Evolutionary conservation across 2,113 vertebrate species (phyloP), one percentile per base, ranked within the genome.

Genomic region (Orycteropus afer): DNA sequence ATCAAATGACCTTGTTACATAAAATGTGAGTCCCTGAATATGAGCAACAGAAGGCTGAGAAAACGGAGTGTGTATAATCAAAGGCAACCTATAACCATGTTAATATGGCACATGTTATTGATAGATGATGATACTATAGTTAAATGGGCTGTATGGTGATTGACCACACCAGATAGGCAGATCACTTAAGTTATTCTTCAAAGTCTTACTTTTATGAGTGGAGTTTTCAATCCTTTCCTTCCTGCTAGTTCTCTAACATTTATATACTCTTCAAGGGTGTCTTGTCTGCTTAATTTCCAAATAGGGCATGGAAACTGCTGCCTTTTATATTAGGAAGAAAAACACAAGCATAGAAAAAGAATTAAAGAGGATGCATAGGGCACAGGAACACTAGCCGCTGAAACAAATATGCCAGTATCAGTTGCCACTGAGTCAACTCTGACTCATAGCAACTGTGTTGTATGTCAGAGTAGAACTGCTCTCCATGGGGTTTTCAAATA

Each of bases 31-130:
- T 94, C 17, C 42, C 23, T 45, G 3, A 45, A 84, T 45, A 74
- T 18, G 63, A 78, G 91, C 86, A 74, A 67, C 91, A 95, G 95
- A 92, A 94, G 91, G 80, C 57, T 87, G 91, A 92, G 91, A 73
- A 85, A 86, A 94, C 77, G 82, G 77, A 92, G 45, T 81, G 90
- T 85, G 93, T 76, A 15, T 78, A 63, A 79, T 96, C 89, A 91
- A 61, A 85, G 45, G 81, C 61, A 77, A 45, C 67, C 65, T 47
- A 53, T 61, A 34, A 11, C 84, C 89, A 63, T 1, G 0, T 87
- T 57, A 85, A 84, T 23, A 73, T 8, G 47, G 73, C 29, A n/a
- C 74, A 22, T 81, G 34, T 23, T 85, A 85, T 40, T 86, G 69
- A 85, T 51, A 86, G 79, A 89, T 59, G 83, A 42, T 65, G 91